These are phyloP conservation scores for Polypterus senegalus DNA, from an alignment of 2,113 vertebrate species.

Conservation along the genomic window DNA sequence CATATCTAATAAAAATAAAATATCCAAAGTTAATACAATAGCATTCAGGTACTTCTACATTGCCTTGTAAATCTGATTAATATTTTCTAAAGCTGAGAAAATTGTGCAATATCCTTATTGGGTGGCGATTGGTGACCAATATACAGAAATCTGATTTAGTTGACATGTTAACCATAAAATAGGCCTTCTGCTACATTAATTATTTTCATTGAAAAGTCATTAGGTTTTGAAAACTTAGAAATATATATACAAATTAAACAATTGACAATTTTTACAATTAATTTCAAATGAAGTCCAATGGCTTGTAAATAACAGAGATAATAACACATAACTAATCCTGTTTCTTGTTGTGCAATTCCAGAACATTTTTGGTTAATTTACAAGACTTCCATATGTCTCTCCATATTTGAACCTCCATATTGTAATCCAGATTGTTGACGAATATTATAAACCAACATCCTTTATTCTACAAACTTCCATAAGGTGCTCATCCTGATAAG, in stretches of 20 bases:
- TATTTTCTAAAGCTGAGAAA: background rate
- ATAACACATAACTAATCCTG: background rate
- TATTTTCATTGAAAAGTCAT: conserved; percentile 1
- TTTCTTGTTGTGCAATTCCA: background rate
- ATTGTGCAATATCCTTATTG: conserved; percentile 26
- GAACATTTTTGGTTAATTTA: background rate
- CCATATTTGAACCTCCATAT: background rate
- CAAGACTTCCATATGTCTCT: background rate
- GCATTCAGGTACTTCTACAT: conserved; percentile 14
- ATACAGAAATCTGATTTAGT: conserved; percentile 13
- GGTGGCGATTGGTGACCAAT: conserved; percentile 19
- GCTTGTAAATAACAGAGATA: background rate
- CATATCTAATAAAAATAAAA: conserved; percentile 11
- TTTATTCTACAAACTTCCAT: too few relatives aligned
- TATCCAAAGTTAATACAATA: conserved; percentile 13
- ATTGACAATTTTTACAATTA: conserved; percentile 15
- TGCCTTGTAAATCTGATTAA: background rate
- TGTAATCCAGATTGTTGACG: too few relatives aligned
- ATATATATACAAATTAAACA: conserved; percentile 32
- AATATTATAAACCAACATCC: too few relatives aligned
- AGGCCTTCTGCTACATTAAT: conserved; percentile 19
- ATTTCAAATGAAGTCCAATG: background rate
- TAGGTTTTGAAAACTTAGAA: conserved; percentile 23
- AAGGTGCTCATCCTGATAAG: too few relatives aligned
- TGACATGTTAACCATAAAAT: conserved; percentile 33